Percentiles rank a stretch among this genome's conserved stretches.
Conservation (phyloP, 30 jellyfish, hydroid and myxozoan species). For the Turritopsis rubra region DNA sequence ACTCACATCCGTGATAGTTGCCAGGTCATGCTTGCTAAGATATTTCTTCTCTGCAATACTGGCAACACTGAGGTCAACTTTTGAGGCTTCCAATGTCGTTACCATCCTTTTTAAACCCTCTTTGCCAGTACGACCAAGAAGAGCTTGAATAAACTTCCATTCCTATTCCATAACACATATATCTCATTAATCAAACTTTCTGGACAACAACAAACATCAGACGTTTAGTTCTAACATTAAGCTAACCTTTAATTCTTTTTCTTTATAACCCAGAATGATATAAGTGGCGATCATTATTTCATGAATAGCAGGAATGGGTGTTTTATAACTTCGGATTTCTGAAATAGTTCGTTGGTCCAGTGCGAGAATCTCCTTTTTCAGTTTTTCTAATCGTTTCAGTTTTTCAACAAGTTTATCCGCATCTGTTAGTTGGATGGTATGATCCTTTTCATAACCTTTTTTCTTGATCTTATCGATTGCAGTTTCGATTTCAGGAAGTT, state of each 20-base stretch:
- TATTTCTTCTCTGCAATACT: conserved; percentile 55
- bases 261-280: conserved; percentile 73
- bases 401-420: conserved; percentile 68
- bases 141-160: conserved; percentile 89
- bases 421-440: conserved; percentile 51
- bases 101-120: conserved; percentile 79
- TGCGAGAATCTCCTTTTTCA: conserved; percentile 74
- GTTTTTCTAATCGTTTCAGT: conserved; percentile 53
- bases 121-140: conserved; percentile 83
- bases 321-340: conserved; percentile 82
- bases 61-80: conserved; percentile 47
- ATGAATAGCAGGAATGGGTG: conserved; percentile 85
- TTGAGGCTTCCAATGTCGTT: conserved; percentile 72
- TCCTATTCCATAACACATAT: conserved; percentile 22
- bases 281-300: conserved; percentile 78
- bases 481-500: conserved; percentile 61
- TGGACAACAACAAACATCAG: not conserved
- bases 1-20: conserved; percentile 73
- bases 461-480: conserved; percentile 56
- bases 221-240: not conserved
- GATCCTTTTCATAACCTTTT: conserved; percentile 57
- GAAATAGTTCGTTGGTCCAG: conserved; percentile 79
- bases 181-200: not conserved
- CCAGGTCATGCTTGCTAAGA: conserved; percentile 62
- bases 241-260: conserved; percentile 75